A percentile compares a stretch with the other conserved stretches of the same genome.
Conservation (phyloP, 2,797 vertebrate genomes). For the Arctocebus calabarensis region DNA sequence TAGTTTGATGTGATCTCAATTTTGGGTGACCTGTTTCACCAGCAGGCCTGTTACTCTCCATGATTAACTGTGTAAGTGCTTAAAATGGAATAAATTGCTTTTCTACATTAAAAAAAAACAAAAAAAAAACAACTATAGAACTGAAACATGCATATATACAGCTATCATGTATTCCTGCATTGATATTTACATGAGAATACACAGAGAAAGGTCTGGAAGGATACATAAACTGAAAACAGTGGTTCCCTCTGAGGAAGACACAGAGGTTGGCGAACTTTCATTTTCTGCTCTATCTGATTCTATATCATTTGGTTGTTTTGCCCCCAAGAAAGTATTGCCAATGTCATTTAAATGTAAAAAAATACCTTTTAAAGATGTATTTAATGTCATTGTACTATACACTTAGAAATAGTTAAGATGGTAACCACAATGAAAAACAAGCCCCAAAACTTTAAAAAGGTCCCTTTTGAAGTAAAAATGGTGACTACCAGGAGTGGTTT, state of each 20-base stretch:
- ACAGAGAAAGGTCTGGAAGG: not conserved
- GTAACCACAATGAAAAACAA: not conserved
- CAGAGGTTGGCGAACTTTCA: slow-evolving; percentile 47
- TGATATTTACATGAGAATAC: not conserved
- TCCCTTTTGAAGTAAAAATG: not conserved
- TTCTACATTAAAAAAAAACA: too few species aligned
- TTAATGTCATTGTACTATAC: not conserved
- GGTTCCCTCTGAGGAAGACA: slow-evolving; percentile 27
- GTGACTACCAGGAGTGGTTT: not conserved
- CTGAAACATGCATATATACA: not conserved
- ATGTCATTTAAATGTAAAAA: not conserved
- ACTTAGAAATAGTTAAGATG: not conserved
- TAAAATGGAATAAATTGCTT: too few species aligned
- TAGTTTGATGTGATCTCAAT: too few species aligned
- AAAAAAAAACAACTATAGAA: not conserved
- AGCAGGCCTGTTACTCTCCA: too few species aligned
- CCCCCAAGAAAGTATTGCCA: not conserved
- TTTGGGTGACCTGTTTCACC: too few species aligned
- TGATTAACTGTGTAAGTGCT: too few species aligned
- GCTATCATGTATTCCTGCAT: not conserved
- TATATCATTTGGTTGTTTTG: not conserved
- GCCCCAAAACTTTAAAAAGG: not conserved
- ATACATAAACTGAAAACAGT: not conserved
- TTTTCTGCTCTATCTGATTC: slow-evolving; percentile 45
- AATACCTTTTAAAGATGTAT: not conserved